Evolutionary conservation across 2,888 invertebrate genomes (phyloP).

Genomic region (Heliconius charithonia): DNA sequence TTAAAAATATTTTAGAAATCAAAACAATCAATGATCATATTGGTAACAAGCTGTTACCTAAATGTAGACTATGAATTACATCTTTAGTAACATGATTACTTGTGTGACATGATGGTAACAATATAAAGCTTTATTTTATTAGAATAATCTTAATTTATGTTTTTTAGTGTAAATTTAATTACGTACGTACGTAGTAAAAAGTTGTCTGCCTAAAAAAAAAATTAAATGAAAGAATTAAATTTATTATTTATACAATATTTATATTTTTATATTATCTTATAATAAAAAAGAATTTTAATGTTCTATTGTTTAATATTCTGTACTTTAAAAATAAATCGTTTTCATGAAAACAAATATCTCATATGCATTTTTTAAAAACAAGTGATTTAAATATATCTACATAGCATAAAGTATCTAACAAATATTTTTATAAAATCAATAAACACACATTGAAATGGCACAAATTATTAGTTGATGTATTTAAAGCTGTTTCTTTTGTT

Average conservation of each 20-base stretch:
- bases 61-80: neutral
- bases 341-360: too few species aligned
- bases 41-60: neutral
- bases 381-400: neutral
- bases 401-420: neutral
- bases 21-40: neutral
- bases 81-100: neutral
- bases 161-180: neutral
- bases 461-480: constrained; percentile 36
- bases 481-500: constrained; percentile 39
- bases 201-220: neutral
- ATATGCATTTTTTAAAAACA: too few species aligned
- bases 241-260: neutral
- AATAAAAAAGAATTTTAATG: neutral
- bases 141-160: neutral
- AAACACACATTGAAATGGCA: constrained; percentile 34
- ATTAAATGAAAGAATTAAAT: neutral
- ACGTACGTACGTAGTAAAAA: neutral
- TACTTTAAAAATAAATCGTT: too few species aligned
- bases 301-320: too few species aligned
- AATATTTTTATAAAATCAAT: neutral
- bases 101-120: constrained; percentile 1
- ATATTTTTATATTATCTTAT: neutral
- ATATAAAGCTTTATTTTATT: neutral
- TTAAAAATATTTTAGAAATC: neutral